These are phyloP conservation scores for Parauchenoglanis punctatus DNA, from an alignment of 2,797 vertebrate species.

Conservation along the genomic window DNA sequence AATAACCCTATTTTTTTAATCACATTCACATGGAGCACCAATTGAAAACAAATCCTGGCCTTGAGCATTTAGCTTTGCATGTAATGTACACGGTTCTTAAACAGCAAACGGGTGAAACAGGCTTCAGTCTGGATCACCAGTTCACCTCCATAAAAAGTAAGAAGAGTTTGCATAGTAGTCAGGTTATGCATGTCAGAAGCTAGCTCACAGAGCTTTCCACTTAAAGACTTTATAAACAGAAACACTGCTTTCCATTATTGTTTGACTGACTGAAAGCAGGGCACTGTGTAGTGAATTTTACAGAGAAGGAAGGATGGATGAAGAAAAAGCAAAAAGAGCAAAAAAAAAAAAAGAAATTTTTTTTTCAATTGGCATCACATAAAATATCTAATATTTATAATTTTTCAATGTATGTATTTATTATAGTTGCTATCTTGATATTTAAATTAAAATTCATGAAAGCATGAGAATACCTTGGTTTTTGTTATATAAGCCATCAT, in stretches of 20 bases:
- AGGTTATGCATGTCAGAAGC: slow-evolving; percentile 27
- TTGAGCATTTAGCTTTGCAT: background rate
- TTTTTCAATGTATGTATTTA: background rate
- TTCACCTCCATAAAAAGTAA: slow-evolving; percentile 55
- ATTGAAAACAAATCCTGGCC: background rate
- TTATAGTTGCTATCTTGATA: background rate
- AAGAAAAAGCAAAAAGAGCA: background rate
- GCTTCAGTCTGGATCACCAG: slow-evolving; percentile 32
- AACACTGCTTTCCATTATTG: slow-evolving; percentile 39
- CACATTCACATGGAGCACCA: background rate
- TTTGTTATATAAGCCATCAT: background rate
- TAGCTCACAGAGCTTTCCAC: slow-evolving; percentile 31
- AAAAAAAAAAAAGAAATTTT: background rate
- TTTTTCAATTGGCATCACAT: background rate
- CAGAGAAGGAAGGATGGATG: background rate
- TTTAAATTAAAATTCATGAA: background rate
- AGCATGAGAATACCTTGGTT: background rate
- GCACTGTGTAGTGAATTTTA: background rate
- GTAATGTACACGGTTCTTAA: background rate
- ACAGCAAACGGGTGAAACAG: slow-evolving; percentile 21
- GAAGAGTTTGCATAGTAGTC: slow-evolving; percentile 27
- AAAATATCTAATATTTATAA: background rate
- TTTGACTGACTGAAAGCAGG: background rate
- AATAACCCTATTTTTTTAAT: background rate
- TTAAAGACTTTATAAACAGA: slow-evolving; percentile 43